These are phyloP conservation scores for Eidolon helvum DNA, from an alignment of 2,113 vertebrate genomes.

Conservation along the genomic window DNA sequence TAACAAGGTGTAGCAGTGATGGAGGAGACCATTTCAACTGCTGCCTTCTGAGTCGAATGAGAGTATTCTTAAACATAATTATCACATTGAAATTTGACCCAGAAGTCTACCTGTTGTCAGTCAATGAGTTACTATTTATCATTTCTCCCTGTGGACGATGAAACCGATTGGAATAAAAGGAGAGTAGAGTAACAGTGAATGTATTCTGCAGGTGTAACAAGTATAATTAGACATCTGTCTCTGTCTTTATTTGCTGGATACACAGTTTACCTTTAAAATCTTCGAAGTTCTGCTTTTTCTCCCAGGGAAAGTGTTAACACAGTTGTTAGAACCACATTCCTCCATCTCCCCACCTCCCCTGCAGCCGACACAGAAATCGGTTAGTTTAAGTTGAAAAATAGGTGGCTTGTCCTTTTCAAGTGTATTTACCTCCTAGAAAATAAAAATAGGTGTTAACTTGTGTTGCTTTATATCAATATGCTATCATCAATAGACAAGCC, in stretches of 20 bases:
- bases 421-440: constrained; percentile 76
- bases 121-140: neutral
- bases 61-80: constrained; percentile 30
- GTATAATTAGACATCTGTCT: neutral
- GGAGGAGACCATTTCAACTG: neutral
- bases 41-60: neutral
- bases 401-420: constrained; percentile 56
- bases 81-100: constrained; percentile 3
- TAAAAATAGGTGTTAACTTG: constrained; percentile 82
- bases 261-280: neutral
- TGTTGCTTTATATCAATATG: constrained; percentile 83
- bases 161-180: neutral
- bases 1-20: constrained; percentile 34
- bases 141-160: neutral
- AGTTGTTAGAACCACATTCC: neutral
- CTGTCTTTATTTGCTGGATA: constrained; percentile 7
- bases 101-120: neutral
- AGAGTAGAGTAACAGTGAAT: neutral
- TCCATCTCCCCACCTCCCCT: constrained; percentile 32
- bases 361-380: constrained; percentile 43
- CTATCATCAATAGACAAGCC: constrained; percentile 86
- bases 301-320: neutral
- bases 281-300: neutral
- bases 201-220: neutral
- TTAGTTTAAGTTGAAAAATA: constrained; percentile 37